A percentile compares a stretch with the other conserved stretches of the same genome.
These are phyloP conservation scores for Hypocryptadius cinnamomeus DNA, from an alignment of 2,113 vertebrate species.

Conservation along the genomic window DNA sequence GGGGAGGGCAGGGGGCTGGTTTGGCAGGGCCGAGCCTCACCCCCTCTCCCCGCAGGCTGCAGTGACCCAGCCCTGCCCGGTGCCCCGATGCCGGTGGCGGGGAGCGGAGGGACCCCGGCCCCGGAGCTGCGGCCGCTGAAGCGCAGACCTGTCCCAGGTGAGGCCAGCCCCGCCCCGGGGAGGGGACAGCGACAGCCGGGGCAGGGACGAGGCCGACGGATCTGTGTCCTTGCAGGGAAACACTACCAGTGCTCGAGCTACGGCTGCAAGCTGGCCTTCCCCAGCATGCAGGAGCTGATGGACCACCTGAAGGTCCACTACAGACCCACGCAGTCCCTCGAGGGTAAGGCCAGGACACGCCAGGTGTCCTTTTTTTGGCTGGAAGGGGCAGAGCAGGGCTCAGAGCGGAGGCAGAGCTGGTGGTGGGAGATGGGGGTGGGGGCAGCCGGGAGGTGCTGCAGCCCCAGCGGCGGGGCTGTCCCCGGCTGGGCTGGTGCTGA, in stretches of 20 bases:
- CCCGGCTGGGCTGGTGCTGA: neutral
- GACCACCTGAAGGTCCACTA: conserved; percentile 74
- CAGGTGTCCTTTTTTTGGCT: neutral
- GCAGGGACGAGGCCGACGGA: neutral
- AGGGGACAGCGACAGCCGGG: neutral
- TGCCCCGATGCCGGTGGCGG: neutral
- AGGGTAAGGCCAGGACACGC: conserved; percentile 54
- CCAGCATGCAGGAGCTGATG: conserved; percentile 72
- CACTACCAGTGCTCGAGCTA: conserved; percentile 73
- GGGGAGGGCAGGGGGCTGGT: neutral
- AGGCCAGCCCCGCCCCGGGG: neutral
- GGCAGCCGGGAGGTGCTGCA: neutral
- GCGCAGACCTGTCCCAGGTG: conserved; percentile 48
- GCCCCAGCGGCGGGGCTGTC: neutral
- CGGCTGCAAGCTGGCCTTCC: conserved; percentile 72
- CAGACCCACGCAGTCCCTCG: conserved; percentile 74
- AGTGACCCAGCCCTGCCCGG: neutral
- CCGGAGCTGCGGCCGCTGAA: conserved; percentile 46
- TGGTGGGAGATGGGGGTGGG: neutral
- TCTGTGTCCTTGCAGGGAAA: conserved; percentile 60
- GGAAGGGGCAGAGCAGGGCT: neutral
- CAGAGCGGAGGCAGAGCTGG: neutral
- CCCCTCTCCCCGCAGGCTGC: neutral
- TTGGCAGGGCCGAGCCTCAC: neutral
- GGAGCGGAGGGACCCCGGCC: neutral